A percentile compares a stretch with the other conserved stretches of the same genome.
Conservation (phyloP, 2,888 invertebrate species). For the Ophioninae sp. region DNA sequence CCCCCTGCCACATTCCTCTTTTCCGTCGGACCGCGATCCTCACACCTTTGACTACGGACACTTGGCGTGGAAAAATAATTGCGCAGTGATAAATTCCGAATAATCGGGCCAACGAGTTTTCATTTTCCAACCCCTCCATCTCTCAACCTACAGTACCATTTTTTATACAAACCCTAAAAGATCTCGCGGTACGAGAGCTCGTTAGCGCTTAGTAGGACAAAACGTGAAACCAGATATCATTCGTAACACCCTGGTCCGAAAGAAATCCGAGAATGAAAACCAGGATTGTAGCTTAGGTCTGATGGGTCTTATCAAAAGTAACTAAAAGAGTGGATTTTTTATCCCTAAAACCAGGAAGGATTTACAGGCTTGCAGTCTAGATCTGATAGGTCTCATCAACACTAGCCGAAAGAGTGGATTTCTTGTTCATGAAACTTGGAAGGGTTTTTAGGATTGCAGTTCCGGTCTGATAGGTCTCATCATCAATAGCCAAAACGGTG, state of each 20-base stretch:
- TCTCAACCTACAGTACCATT: conserved; percentile 32
- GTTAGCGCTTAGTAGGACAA: conserved; percentile 47
- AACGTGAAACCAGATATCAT: conserved; percentile 33
- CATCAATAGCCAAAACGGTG: too few relatives aligned
- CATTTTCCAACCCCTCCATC: conserved; percentile 31
- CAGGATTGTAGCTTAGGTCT: conserved; percentile 8
- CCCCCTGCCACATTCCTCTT: conserved; percentile 40
- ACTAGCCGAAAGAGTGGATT: too few relatives aligned
- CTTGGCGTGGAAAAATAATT: conserved; percentile 63
- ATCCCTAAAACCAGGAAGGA: not conserved
- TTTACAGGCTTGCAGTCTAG: too few relatives aligned
- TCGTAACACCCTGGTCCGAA: conserved; percentile 13
- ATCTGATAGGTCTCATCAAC: too few relatives aligned
- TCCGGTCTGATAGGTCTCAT: too few relatives aligned
- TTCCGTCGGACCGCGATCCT: conserved; percentile 37
- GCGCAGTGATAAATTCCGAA: conserved; percentile 62
- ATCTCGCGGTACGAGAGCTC: conserved; percentile 33
- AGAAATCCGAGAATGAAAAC: conserved; percentile 21
- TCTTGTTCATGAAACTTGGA: too few relatives aligned
- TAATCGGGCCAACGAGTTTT: conserved; percentile 60
- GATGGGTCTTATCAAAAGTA: not conserved
- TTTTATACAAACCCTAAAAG: conserved; percentile 45
- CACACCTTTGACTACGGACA: conserved; percentile 50
- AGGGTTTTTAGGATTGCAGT: too few relatives aligned
- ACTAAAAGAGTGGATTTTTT: not conserved